Conservation (phyloP, 2,797 vertebrate species). For the Huso huso region DNA sequence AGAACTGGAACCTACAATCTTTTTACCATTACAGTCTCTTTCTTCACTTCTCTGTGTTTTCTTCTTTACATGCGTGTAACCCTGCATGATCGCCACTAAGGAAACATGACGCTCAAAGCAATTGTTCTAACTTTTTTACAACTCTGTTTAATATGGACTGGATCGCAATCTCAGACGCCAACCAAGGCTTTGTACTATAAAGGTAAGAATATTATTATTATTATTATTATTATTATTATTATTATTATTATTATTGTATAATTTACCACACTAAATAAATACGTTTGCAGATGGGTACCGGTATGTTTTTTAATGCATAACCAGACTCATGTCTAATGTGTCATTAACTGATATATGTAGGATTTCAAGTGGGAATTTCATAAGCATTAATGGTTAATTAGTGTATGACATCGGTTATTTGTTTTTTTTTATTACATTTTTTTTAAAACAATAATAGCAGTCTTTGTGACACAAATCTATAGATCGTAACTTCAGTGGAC, state of each 20-base stretch:
- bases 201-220: slow-evolving; percentile 17
- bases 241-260: not conserved
- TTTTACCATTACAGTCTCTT: not conserved
- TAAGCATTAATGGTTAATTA: too few relatives aligned
- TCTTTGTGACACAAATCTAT: too few relatives aligned
- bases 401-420: too few relatives aligned
- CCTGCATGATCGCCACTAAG: slow-evolving; percentile 17
- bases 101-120: slow-evolving; percentile 26
- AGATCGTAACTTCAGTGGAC: too few relatives aligned
- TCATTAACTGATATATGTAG: too few relatives aligned
- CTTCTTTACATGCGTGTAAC: not conserved
- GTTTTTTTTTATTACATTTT: too few relatives aligned
- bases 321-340: too few relatives aligned
- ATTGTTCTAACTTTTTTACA: slow-evolving; percentile 21
- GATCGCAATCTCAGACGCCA: slow-evolving; percentile 13
- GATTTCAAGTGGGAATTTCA: too few relatives aligned
- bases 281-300: too few relatives aligned
- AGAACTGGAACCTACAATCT: not conserved
- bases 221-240: not conserved
- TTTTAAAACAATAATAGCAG: too few relatives aligned
- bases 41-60: not conserved
- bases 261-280: too few relatives aligned
- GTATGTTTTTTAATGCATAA: too few relatives aligned
- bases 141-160: slow-evolving; percentile 25
- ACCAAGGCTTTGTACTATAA: not conserved